phyloP scores from a whole-genome alignment of 2,113 vertebrate genomes.

The Callaeas wilsoni region DNA sequence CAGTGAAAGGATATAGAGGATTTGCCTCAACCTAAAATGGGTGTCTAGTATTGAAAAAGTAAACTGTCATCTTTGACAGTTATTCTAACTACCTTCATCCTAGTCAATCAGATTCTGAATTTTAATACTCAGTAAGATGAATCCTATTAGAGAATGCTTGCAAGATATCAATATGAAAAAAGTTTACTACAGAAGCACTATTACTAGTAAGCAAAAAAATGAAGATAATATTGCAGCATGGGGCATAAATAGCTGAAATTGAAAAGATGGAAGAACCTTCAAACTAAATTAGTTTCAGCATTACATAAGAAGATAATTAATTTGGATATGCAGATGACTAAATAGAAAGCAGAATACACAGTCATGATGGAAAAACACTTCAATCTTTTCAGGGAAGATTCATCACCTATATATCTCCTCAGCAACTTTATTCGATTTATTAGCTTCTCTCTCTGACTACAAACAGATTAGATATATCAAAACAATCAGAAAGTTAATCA shows the following conservation, averaged over 20 bases:
- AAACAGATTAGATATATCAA: not conserved
- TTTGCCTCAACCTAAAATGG: not conserved
- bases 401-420: not conserved
- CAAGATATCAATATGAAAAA: not conserved
- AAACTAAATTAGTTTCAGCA: not conserved
- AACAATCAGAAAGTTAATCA: slow-evolving; percentile 1
- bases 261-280: not conserved
- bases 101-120: not conserved
- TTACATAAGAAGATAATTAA: not conserved
- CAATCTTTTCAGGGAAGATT: not conserved
- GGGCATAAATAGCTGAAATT: not conserved
- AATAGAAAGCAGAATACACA: not conserved
- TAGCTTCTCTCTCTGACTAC: not conserved
- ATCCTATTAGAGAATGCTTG: not conserved
- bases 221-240: not conserved
- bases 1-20: not conserved
- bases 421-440: not conserved
- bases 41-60: not conserved
- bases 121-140: not conserved
- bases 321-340: not conserved
- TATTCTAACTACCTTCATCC: not conserved
- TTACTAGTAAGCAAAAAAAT: not conserved
- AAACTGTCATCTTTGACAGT: not conserved
- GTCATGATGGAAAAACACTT: not conserved
- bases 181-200: not conserved